Base-by-base conservation (phyloP, 2,888 invertebrate species). In the Exephanes ischioxanthus region DNA sequence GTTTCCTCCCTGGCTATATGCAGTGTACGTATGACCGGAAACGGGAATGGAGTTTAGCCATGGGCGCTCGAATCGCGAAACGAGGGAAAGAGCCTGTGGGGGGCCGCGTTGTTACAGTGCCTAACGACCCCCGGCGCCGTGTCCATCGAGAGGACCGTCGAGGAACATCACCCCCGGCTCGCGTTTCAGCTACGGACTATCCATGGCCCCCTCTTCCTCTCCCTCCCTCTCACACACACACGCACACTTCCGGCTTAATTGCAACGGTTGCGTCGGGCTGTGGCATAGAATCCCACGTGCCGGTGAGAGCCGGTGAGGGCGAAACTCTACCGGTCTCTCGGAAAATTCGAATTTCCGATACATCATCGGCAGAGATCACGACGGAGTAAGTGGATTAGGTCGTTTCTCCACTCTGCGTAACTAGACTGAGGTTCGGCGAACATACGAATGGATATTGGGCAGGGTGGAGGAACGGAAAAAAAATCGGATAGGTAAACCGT, bases 191-290 rank as follows among this genome's bases (percentile, higher is more conserved):
- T 33, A 14, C 22, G 55, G 55, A 53, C 71, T 55, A 22, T 55
- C 55, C 19, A 2, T 19, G 22, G 53, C 53, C 58, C 41, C 72
- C 41, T 9, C 41, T 0, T 5, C 5, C 41, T 41, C 9, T 2
- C 9, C 5, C 41, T 2, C 41, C 41, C 9, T 11, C 37, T 1
- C 37, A 11, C 22, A 51, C 14, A 63, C 41, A 5, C 37, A 33
- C 48, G 58, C 53, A 68, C 75, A 81, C 71, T 86, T 85, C 79
- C 78, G 72, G 86, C 70, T 82, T 86, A 86, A 86, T 85, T 86
- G 77, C 86, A 84, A 26, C 78, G 61, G 73, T 41, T 80, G 72
- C 61, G 51, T 33, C 80, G 11, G 58, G 9, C 58, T 1, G 22
- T n/a, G 72, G 61, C 45, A 79, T 53, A 45, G 45, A 75, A 70